Conservation (phyloP, 2,113 vertebrate species). For the Leptobrachium ailaonicum region DNA sequence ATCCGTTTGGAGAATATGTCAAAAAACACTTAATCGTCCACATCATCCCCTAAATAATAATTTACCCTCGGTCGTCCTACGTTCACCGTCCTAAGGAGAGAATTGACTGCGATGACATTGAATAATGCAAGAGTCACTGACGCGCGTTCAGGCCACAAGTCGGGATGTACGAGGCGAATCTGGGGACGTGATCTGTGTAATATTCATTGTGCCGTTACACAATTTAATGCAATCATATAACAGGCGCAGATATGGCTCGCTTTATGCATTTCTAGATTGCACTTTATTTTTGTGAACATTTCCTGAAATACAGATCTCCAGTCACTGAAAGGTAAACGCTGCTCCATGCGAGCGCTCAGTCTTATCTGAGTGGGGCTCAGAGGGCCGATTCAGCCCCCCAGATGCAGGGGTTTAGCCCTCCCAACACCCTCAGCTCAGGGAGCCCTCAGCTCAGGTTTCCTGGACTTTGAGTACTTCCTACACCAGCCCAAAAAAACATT, state of each 20-base stretch:
- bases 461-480: too few species aligned
- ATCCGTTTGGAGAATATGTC: neutral
- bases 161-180: neutral
- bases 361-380: too few species aligned
- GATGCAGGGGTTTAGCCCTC: too few species aligned
- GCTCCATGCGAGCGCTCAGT: too few species aligned
- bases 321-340: too few species aligned
- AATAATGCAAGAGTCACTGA: neutral
- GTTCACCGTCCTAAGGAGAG: neutral
- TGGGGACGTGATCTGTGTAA: neutral
- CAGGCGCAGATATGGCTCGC: neutral
- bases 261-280: too few species aligned
- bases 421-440: too few species aligned
- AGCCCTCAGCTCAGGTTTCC: too few species aligned
- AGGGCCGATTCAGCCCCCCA: too few species aligned
- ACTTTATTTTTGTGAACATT: too few species aligned
- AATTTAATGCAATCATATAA: constrained; percentile 1
- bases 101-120: neutral
- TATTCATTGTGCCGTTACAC: neutral
- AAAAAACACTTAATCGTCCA: neutral
- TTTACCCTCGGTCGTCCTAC: neutral
- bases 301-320: too few species aligned
- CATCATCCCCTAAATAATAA: neutral
- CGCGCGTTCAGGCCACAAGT: neutral
- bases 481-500: too few species aligned